Conservation (phyloP, 2,113 vertebrate genomes). For the Paramormyrops kingsleyae region DNA sequence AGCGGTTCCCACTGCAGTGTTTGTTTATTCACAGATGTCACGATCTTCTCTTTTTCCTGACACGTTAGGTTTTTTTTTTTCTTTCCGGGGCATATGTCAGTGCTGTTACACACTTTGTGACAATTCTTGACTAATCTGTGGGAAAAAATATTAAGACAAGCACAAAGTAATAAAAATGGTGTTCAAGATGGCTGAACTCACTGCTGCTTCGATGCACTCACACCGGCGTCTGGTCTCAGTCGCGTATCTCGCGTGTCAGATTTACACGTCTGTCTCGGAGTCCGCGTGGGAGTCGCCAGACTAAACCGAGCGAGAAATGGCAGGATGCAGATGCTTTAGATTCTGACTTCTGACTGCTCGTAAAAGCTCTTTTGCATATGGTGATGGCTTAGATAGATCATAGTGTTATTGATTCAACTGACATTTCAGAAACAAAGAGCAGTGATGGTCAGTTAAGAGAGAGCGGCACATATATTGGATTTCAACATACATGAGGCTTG, state of each 20-base stretch:
- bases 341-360: neutral
- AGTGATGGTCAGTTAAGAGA: neutral
- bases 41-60: neutral
- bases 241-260: neutral
- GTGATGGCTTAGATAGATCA: neutral
- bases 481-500: neutral
- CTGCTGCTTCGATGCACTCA: neutral
- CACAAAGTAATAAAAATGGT: conserved; percentile 13
- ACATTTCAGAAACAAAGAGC: neutral
- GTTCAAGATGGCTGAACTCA: neutral
- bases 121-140: conserved; percentile 29
- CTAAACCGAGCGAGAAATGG: neutral
- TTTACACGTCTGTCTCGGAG: neutral
- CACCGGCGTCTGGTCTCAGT: neutral
- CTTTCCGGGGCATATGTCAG: conserved; percentile 5
- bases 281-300: neutral
- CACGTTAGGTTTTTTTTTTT: neutral
- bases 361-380: neutral
- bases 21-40: neutral
- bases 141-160: conserved; percentile 29
- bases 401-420: neutral
- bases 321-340: neutral
- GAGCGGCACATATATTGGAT: neutral
- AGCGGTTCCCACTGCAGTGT: neutral
- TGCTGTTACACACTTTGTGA: conserved; percentile 20